phyloP scores from a whole-genome alignment of 2,113 vertebrate genomes.

The Actenoides lindsayi region DNA sequence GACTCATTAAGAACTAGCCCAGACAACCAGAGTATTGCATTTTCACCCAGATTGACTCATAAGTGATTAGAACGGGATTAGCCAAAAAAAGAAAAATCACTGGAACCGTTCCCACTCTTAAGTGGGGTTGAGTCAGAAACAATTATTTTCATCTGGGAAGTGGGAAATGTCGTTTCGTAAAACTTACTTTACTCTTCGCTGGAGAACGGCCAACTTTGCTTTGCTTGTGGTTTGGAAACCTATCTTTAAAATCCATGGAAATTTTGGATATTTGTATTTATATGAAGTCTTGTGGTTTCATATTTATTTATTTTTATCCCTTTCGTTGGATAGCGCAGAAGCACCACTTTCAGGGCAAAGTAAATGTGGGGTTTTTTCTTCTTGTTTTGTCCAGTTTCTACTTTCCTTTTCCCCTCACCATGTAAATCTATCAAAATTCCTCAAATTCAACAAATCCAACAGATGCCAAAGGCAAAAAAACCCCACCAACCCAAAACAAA shows the following conservation, averaged over 20 bases:
- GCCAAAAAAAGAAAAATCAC: background rate
- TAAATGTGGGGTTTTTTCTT: background rate
- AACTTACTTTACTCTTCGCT: background rate
- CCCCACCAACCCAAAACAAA: too few relatives aligned
- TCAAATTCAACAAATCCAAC: background rate
- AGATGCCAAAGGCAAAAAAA: background rate
- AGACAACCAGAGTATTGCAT: constrained; percentile 21
- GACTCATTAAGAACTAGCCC: constrained; percentile 39
- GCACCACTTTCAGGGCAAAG: background rate
- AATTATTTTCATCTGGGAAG: constrained; percentile 24
- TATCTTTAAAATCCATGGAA: background rate
- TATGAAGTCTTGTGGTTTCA: background rate
- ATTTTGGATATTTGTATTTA: background rate
- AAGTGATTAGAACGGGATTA: constrained; percentile 49
- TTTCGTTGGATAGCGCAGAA: background rate
- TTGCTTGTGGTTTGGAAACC: background rate
- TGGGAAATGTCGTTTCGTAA: background rate
- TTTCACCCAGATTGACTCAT: constrained; percentile 30
- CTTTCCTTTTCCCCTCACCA: background rate
- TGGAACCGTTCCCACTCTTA: background rate
- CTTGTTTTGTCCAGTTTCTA: background rate
- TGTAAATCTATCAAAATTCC: background rate
- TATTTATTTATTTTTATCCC: background rate
- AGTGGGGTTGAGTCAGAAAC: constrained; percentile 41
- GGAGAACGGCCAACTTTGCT: background rate